Evolutionary conservation across 2,797 vertebrate species (phyloP).

Genomic region (Oryzias sinensis): DNA sequence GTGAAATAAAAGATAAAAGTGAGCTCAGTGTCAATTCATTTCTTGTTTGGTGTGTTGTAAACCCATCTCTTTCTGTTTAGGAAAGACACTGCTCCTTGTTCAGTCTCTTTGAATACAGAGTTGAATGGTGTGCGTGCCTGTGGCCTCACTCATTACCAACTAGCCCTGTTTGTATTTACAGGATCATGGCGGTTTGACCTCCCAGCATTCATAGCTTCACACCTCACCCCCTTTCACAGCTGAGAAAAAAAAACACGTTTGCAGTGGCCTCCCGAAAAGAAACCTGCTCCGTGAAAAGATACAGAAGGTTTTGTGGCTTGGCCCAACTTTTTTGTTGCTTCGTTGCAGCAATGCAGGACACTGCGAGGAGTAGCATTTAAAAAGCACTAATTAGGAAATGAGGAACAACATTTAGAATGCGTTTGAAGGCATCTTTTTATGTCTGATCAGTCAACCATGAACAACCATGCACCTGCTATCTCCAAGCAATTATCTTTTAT

Average conservation of each 20-base stretch:
- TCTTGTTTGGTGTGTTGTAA: constrained; percentile 34
- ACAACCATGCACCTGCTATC: constrained; percentile 80
- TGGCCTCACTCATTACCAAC: constrained; percentile 63
- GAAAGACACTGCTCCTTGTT: constrained; percentile 22
- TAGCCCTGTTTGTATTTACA: constrained; percentile 62
- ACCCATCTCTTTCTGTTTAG: constrained; percentile 40
- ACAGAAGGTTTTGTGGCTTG: constrained; percentile 56
- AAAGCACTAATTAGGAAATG: constrained; percentile 73
- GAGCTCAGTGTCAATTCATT: constrained; percentile 34
- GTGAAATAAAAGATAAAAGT: constrained; percentile 26
- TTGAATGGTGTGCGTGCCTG: constrained; percentile 50
- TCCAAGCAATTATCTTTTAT: constrained; percentile 52
- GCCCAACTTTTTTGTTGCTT: constrained; percentile 66
- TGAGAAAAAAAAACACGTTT: constrained; percentile 59
- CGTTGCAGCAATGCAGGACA: constrained; percentile 50
- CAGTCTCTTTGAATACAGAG: constrained; percentile 46
- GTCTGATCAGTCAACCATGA: constrained; percentile 69
- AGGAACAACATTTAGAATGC: constrained; percentile 71
- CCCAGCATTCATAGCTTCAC: constrained; percentile 59
- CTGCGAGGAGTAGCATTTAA: constrained; percentile 49
- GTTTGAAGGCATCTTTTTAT: constrained; percentile 71
- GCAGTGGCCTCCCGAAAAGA: constrained; percentile 26
- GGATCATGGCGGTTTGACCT: constrained; percentile 59
- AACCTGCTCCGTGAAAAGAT: constrained; percentile 61
- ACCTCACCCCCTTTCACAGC: constrained; percentile 63